These are phyloP conservation scores for Morone chrysops DNA, from an alignment of 2,113 vertebrate genomes.

Conservation along the genomic window DNA sequence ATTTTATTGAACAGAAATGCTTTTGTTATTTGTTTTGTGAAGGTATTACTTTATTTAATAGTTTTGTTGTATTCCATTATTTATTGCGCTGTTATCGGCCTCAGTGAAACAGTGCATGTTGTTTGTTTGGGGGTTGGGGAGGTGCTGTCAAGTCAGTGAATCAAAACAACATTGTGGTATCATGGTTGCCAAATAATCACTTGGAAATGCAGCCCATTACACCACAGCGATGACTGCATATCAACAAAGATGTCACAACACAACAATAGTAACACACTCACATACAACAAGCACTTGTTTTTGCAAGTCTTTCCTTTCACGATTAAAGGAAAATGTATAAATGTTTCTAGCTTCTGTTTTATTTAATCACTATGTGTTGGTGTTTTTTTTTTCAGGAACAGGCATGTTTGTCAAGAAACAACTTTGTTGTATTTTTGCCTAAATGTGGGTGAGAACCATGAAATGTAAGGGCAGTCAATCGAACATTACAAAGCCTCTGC, in stretches of 20 bases:
- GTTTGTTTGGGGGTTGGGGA: slow-evolving; percentile 26
- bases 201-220: background rate
- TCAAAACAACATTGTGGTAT: slow-evolving; percentile 39
- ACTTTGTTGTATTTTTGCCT: background rate
- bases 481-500: background rate
- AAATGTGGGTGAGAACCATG: background rate
- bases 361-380: background rate
- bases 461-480: background rate
- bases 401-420: background rate
- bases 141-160: slow-evolving; percentile 8
- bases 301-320: background rate
- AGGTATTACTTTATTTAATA: slow-evolving; percentile 5
- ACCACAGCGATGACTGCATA: slow-evolving; percentile 12
- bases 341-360: background rate
- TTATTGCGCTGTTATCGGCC: background rate
- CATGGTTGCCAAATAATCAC: slow-evolving; percentile 28
- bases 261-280: too few relatives aligned
- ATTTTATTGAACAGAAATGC: background rate
- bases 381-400: background rate
- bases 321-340: background rate
- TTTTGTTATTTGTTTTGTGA: background rate
- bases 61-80: background rate
- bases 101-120: slow-evolving; percentile 24
- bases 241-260: slow-evolving; percentile 4
- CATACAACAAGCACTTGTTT: too few relatives aligned